Percentiles rank a stretch among this genome's conserved stretches.
phyloP scores from a whole-genome alignment of 2,797 vertebrate genomes.

The Coccyzus lansbergi region DNA sequence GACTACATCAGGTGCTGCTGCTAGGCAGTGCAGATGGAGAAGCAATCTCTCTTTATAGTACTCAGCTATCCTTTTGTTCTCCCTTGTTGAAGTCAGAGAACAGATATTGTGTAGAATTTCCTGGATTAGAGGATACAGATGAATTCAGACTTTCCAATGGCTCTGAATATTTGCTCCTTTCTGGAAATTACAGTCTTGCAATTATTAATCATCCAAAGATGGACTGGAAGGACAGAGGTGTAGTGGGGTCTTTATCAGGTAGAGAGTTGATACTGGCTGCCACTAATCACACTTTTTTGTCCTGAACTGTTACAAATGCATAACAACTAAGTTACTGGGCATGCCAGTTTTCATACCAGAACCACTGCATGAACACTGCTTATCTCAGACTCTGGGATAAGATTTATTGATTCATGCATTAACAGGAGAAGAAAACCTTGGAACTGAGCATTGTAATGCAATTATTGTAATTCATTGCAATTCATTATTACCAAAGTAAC shows the following conservation, averaged over 20 bases:
- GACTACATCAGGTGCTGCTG: conserved; percentile 55
- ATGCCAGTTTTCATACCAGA: not conserved
- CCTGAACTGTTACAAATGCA: not conserved
- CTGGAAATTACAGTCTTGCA: not conserved
- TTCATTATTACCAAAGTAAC: not conserved
- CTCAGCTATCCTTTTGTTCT: conserved; percentile 23
- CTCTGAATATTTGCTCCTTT: not conserved
- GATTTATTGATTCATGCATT: not conserved
- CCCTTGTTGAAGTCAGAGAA: not conserved
- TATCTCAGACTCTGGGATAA: not conserved
- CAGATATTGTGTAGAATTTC: not conserved
- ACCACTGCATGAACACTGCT: accelerated
- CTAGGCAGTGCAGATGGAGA: conserved; percentile 50
- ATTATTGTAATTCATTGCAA: too few species aligned
- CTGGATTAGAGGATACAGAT: not conserved
- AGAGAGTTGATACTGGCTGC: not conserved
- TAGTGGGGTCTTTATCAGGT: not conserved
- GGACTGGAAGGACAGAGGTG: not conserved
- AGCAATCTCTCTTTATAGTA: not conserved
- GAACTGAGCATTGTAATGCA: not conserved
- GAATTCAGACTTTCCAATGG: not conserved
- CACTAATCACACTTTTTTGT: not conserved
- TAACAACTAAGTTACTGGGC: not conserved
- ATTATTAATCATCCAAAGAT: not conserved
- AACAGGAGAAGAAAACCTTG: not conserved